Percentiles rank a stretch among this genome's conserved stretches.
phyloP scores from a whole-genome alignment of 2,797 vertebrate genomes.

The Okamejei kenojei region DNA sequence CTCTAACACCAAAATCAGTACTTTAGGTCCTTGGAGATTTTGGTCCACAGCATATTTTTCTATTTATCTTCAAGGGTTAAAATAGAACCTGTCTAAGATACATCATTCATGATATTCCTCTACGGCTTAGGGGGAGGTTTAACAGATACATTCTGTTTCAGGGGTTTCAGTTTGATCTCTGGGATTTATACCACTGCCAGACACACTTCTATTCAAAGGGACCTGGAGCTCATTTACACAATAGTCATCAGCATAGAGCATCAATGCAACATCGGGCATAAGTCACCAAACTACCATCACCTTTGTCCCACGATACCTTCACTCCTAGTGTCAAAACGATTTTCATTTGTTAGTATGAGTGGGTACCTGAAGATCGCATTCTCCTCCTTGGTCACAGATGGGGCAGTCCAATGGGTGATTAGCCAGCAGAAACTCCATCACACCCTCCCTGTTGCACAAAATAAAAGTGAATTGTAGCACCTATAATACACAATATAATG shows the following conservation, averaged over 20 bases:
- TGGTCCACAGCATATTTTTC: not conserved
- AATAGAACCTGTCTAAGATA: not conserved
- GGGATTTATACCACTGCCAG: not conserved
- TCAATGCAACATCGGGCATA: not conserved
- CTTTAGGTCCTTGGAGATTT: not conserved
- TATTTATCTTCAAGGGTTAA: not conserved
- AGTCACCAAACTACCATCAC: not conserved
- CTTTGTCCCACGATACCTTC: not conserved
- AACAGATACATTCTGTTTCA: not conserved
- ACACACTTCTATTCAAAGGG: not conserved
- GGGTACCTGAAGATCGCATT: conserved; percentile 91
- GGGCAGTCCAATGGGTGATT: conserved; percentile 96
- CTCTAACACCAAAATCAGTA: too few species aligned
- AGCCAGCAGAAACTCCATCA: conserved; percentile 95
- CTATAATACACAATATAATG: not conserved
- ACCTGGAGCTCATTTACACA: not conserved
- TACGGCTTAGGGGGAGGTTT: too few species aligned
- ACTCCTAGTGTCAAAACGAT: not conserved
- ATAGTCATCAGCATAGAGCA: not conserved
- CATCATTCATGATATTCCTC: not conserved
- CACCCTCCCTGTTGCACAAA: conserved; percentile 74
- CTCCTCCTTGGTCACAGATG: conserved; percentile 97
- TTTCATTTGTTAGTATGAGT: not conserved
- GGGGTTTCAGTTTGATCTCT: not conserved
- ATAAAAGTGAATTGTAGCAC: not conserved